Evolutionary conservation across 2,888 invertebrate genomes (phyloP), one percentile per base, ranked within the genome.

Genomic region (Microplitis manilae): DNA sequence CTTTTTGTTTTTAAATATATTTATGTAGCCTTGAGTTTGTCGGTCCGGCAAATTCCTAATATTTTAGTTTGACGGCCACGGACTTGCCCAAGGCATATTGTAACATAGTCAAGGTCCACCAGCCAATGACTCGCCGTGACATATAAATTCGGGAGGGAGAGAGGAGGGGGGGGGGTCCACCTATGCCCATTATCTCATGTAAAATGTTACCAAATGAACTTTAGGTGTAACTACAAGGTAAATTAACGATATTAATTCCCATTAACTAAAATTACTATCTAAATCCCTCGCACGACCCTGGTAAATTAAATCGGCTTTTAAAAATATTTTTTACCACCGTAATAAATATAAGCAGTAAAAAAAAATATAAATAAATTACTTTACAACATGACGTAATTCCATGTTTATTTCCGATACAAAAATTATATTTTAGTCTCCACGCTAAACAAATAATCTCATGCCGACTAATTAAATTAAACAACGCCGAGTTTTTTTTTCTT

Each of bases 81-180:
- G 61, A 71, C 67, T 59, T 62, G 73, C 67, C n/a, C 60, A 39
- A 67, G 67, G 60, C 72, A 84, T 75, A 84, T 83, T 84, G 68
- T 84, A 83, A 77, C 74, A 79, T 82, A 84, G 85, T 84, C 87
- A 88, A 88, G 88, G 88, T 79, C 84, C 50, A 50, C 5, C 84
- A 76, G 81, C 81, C 84, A 85, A 81, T 84, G 81, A 83, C 86
- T 88, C 77, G 73, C 87, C 88, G 85, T 88, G 88, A 88, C 88
- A 88, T 85, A 88, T 87, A 86, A 88, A 86, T 84, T 41, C 30
- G 30, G 30, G 30, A 30, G 30, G 30, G 30, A 4, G 30, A 30
- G 17, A 17, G n/a, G n/a, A 2, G 20, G 20, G 30, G 30, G 4
- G 60, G 61, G 77, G 80, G 80, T 81, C 75, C 71, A 2, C 8